A percentile compares a stretch with the other conserved stretches of the same genome.
Evolutionary conservation across 2,888 invertebrate species (phyloP).

Genomic region (Taphrorychus bicolor): DNA sequence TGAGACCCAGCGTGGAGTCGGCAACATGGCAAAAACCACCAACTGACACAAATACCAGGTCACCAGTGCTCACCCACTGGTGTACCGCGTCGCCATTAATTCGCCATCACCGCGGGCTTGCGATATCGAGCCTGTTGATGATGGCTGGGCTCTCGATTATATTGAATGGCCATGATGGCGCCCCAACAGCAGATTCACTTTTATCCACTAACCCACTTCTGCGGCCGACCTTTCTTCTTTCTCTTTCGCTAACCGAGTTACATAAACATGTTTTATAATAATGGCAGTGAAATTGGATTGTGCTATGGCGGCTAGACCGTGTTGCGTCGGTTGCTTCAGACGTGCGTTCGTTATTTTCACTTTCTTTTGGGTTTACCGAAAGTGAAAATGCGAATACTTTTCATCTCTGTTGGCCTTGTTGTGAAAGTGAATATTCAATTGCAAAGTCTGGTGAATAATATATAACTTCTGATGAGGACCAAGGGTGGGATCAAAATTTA

Average conservation of each 20-base stretch:
- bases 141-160: constrained; percentile 1
- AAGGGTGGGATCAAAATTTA: no score
- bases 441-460: background rate
- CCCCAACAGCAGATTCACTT: constrained; percentile 34
- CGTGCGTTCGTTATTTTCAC: constrained; percentile 19
- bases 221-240: constrained; percentile 29
- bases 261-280: constrained; percentile 33
- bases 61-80: constrained; percentile 7
- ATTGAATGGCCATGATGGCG: constrained; percentile 22
- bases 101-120: background rate
- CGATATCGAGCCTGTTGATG: background rate
- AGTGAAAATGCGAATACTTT: constrained; percentile 13
- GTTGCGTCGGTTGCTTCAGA: no score
- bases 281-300: constrained; percentile 25
- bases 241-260: constrained; percentile 33
- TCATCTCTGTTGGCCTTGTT: background rate
- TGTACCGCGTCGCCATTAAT: background rate
- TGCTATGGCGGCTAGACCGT: constrained; percentile 16
- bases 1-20: background rate
- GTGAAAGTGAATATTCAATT: background rate
- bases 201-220: constrained; percentile 36
- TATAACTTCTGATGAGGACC: no score
- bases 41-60: constrained; percentile 3
- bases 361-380: constrained; percentile 31
- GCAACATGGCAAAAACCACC: constrained; percentile 2